A percentile compares a stretch with the other conserved stretches of the same genome.
These are phyloP conservation scores for Cerceris ruficornis DNA, from an alignment of 2,888 invertebrate genomes.

Conservation along the genomic window DNA sequence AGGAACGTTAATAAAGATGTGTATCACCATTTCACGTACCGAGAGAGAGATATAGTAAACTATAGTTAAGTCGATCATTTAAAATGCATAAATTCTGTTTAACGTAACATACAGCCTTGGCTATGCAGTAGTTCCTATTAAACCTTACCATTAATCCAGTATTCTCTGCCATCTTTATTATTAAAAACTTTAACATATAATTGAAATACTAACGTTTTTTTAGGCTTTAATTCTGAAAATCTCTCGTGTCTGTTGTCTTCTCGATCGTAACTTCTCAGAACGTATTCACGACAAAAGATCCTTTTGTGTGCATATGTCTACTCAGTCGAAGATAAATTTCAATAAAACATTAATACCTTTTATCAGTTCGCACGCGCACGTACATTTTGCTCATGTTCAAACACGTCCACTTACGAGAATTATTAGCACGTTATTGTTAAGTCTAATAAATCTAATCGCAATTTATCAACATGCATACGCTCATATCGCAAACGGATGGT, in stretches of 20 bases:
- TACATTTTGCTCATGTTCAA: not conserved
- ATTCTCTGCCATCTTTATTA: not conserved
- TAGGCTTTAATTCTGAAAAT: not conserved
- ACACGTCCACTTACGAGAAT: not conserved
- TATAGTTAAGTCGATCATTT: too few relatives aligned
- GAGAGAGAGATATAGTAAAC: too few relatives aligned
- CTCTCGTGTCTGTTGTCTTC: not conserved
- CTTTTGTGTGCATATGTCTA: not conserved
- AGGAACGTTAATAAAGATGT: not conserved
- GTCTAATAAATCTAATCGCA: too few relatives aligned
- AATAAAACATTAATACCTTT: slow-evolving; percentile 24
- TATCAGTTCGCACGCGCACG: slow-evolving; percentile 20
- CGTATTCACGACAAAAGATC: not conserved
- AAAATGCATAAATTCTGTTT: too few relatives aligned
- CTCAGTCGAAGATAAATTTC: slow-evolving; percentile 15
- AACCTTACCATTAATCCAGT: not conserved
- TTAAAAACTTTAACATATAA: not conserved
- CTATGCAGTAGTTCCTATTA: not conserved
- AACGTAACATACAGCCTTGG: too few relatives aligned
- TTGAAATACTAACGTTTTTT: not conserved
- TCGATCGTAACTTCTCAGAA: slow-evolving; percentile 9
- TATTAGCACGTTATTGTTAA: too few relatives aligned
- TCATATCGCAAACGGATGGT: too few relatives aligned
- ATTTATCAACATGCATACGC: too few relatives aligned
- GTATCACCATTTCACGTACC: too few relatives aligned